phyloP scores from a whole-genome alignment of 1,140 invertebrate species.

The Cydia pomonella region DNA sequence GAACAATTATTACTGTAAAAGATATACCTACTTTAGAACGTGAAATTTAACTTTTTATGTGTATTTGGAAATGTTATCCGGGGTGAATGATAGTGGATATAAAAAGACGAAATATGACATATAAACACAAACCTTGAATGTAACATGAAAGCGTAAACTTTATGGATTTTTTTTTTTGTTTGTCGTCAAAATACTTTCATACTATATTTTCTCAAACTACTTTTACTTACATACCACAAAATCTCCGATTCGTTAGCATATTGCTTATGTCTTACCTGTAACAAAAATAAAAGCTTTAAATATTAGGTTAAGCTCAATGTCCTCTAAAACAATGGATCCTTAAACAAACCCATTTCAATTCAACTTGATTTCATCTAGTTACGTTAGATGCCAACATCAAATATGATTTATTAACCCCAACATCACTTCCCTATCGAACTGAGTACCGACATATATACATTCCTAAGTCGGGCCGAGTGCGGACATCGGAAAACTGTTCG shows the following conservation, averaged over 20 bases:
- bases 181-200: too few relatives aligned
- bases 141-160: too few relatives aligned
- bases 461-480: background rate
- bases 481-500: slow-evolving; percentile 22
- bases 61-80: too few relatives aligned
- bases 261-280: background rate
- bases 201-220: too few relatives aligned
- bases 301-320: background rate
- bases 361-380: background rate
- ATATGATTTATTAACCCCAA: slow-evolving; percentile 15
- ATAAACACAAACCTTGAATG: too few relatives aligned
- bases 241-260: background rate
- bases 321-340: background rate
- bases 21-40: too few relatives aligned
- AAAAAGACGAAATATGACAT: background rate
- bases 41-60: too few relatives aligned
- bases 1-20: too few relatives aligned
- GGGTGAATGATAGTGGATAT: background rate
- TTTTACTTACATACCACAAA: background rate
- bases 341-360: background rate
- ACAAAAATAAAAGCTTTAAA: background rate
- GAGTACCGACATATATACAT: background rate
- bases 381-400: background rate
- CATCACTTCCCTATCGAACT: background rate
- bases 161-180: too few relatives aligned